A percentile compares a stretch with the other conserved stretches of the same genome.
These are phyloP conservation scores for Aphelinus certus DNA, from an alignment of 1,140 invertebrate genomes.

Conservation along the genomic window DNA sequence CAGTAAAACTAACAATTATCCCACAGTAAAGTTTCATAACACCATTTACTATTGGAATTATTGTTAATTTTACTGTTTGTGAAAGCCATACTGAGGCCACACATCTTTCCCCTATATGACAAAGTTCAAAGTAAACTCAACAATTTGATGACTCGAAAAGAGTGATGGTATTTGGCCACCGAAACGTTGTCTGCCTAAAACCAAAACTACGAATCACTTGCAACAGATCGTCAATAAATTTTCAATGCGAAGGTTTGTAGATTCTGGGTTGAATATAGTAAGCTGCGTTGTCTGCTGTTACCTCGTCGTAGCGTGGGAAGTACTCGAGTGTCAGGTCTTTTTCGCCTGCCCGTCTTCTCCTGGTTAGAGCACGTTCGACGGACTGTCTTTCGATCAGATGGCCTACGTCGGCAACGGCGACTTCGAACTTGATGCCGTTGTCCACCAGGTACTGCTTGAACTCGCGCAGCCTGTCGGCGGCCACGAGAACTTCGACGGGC, in stretches of 20 bases:
- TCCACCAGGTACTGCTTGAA: slow-evolving; percentile 34
- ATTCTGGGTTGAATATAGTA: background rate
- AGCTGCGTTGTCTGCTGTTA: background rate
- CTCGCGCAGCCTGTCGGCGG: slow-evolving; percentile 1
- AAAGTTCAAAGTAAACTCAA: background rate
- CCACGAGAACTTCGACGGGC: slow-evolving; percentile 34
- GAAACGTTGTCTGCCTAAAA: background rate
- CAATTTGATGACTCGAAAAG: background rate
- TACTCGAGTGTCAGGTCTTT: background rate
- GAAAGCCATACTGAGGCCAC: no score
- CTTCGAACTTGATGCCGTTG: slow-evolving; percentile 29
- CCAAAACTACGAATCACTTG: background rate
- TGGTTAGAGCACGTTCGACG: slow-evolving; percentile 8
- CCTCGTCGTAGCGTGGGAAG: slow-evolving; percentile 36
- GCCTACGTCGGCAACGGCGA: slow-evolving; percentile 35
- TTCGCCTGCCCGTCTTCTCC: background rate
- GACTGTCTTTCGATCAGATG: slow-evolving; percentile 18
- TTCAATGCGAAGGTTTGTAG: no score
- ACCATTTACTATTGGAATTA: background rate
- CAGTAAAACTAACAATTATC: background rate
- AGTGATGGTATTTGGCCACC: no score
- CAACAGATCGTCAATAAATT: background rate
- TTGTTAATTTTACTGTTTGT: no score
- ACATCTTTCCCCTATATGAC: background rate
- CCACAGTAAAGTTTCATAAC: background rate